Conservation (phyloP, 2,888 invertebrate species). For the Epinotia bilunana region DNA sequence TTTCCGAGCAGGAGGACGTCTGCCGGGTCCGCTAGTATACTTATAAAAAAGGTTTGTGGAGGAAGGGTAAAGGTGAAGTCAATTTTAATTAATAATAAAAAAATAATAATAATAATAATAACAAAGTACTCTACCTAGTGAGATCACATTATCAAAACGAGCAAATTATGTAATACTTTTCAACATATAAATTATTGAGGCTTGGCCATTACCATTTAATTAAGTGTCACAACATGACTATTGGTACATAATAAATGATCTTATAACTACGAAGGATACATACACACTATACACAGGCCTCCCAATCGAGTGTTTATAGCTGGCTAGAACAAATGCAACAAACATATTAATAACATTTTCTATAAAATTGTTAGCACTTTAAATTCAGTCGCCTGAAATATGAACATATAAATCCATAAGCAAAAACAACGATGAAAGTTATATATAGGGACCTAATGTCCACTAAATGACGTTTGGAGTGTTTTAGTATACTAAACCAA, state of each 20-base stretch:
- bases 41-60: neutral
- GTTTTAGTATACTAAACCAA: too few relatives aligned
- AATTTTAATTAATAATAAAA: too few relatives aligned
- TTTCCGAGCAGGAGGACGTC: too few relatives aligned
- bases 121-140: constrained; percentile 7
- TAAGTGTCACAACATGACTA: neutral
- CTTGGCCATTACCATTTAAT: neutral
- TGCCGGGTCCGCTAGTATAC: too few relatives aligned
- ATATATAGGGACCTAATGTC: too few relatives aligned
- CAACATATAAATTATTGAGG: neutral
- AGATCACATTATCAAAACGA: constrained; percentile 23
- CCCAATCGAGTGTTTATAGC: constrained; percentile 12
- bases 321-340: constrained; percentile 15
- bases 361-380: too few relatives aligned
- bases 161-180: neutral
- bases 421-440: too few relatives aligned
- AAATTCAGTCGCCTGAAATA: too few relatives aligned
- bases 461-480: too few relatives aligned
- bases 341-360: too few relatives aligned
- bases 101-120: constrained; percentile 1
- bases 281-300: constrained; percentile 5
- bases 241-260: neutral
- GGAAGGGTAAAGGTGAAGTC: too few relatives aligned
- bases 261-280: constrained; percentile 7
- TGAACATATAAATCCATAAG: too few relatives aligned